These are phyloP conservation scores for Trinorchestia longiramus DNA, from an alignment of 1,140 invertebrate species.

Conservation along the genomic window DNA sequence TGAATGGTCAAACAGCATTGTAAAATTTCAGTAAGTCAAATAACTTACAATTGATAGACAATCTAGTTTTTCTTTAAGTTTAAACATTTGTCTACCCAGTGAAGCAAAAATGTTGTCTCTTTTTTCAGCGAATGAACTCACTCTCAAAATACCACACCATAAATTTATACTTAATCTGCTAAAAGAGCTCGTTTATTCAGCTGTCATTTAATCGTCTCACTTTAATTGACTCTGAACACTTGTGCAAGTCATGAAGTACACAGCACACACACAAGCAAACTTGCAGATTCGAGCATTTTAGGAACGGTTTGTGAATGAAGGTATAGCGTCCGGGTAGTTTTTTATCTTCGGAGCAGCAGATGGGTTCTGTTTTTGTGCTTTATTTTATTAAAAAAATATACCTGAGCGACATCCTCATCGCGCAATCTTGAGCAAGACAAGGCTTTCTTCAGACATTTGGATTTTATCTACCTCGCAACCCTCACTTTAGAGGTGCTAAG, in stretches of 20 bases:
- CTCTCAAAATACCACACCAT: too few relatives aligned
- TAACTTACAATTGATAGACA: too few relatives aligned
- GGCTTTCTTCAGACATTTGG: constrained; percentile 16
- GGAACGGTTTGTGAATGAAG: neutral
- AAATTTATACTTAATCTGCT: too few relatives aligned
- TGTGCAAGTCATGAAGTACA: neutral
- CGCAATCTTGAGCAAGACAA: neutral
- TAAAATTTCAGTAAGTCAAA: too few relatives aligned
- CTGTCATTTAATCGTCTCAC: neutral
- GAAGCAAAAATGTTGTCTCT: too few relatives aligned
- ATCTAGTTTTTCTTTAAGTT: too few relatives aligned
- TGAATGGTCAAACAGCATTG: too few relatives aligned
- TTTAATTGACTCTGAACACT: neutral
- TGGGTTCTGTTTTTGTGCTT: neutral
- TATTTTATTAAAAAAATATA: neutral
- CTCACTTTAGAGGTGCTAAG: constrained; percentile 44
- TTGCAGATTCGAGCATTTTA: neutral
- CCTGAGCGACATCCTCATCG: neutral
- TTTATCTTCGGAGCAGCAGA: neutral
- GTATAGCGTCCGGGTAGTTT: neutral
- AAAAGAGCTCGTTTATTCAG: neutral
- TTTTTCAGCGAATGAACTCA: too few relatives aligned
- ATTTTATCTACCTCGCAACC: neutral
- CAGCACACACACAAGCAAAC: too few relatives aligned
- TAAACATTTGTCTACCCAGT: too few relatives aligned